Percentiles rank a stretch among this genome's conserved stretches.
phyloP scores from a whole-genome alignment of 2,888 invertebrate species.

The Pseudococcus viburni region DNA sequence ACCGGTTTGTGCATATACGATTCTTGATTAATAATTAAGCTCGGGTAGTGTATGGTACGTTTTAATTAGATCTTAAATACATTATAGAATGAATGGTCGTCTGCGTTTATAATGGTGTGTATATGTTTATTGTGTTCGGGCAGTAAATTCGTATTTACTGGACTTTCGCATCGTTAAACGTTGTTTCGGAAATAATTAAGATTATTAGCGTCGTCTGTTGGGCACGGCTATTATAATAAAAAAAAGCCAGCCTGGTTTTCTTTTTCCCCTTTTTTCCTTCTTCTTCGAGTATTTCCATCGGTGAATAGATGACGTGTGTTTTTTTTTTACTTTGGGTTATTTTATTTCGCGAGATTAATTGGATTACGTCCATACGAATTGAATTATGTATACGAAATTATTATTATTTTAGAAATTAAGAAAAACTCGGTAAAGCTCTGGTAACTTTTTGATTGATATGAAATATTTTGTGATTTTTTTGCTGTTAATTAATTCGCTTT shows the following conservation, averaged over 20 bases:
- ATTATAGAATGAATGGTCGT: conserved; percentile 28
- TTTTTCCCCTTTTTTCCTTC: not conserved
- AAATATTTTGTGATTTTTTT: not conserved
- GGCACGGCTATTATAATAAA: conserved; percentile 45
- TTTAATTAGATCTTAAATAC: conserved; percentile 45
- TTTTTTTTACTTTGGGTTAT: not conserved
- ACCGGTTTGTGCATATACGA: conserved; percentile 11
- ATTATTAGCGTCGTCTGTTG: conserved; percentile 47
- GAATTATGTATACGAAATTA: not conserved
- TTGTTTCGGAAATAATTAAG: conserved; percentile 53
- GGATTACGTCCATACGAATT: conserved; percentile 11
- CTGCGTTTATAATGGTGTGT: conserved; percentile 30
- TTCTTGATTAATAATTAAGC: conserved; percentile 37
- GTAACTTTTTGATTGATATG: not conserved
- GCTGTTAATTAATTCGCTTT: too few species aligned
- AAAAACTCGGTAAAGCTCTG: not conserved
- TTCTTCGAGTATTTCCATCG: too few species aligned
- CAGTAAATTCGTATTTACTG: conserved; percentile 42
- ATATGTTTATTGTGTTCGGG: conserved; percentile 16
- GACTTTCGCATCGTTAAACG: conserved; percentile 50
- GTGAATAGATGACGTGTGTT: not conserved
- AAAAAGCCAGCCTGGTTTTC: conserved; percentile 15
- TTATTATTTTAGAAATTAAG: not conserved
- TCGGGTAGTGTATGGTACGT: conserved; percentile 39
- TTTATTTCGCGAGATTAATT: conserved; percentile 33